Percentiles rank a stretch among this genome's conserved stretches.
Conservation (phyloP, 2,113 vertebrate species). For the Mesoclemmys tuberculata region DNA sequence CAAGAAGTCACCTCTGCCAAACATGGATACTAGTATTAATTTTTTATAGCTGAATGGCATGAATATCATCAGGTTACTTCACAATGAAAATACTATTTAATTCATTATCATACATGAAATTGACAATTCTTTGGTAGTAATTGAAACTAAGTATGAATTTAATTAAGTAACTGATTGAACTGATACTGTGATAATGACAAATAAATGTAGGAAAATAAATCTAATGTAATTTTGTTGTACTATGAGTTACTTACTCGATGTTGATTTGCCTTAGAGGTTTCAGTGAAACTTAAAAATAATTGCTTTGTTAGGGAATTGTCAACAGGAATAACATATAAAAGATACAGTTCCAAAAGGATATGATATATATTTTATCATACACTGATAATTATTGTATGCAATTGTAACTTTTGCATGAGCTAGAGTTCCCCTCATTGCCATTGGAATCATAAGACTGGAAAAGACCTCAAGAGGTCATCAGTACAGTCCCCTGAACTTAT, state of each 20-base stretch:
- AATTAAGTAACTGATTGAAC: slow-evolving; percentile 39
- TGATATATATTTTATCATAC: not conserved
- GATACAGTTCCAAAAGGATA: accelerated
- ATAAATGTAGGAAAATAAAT: slow-evolving; percentile 16
- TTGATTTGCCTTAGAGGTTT: slow-evolving; percentile 7
- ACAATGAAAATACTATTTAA: slow-evolving; percentile 14
- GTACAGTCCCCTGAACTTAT: no score
- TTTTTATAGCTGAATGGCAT: not conserved
- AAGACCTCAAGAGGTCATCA: no score
- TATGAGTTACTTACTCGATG: not conserved
- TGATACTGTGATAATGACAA: slow-evolving; percentile 30
- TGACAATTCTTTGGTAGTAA: not conserved
- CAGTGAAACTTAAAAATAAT: not conserved
- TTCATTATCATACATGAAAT: not conserved
- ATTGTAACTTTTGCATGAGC: no score
- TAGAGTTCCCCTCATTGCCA: no score
- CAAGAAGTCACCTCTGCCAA: not conserved
- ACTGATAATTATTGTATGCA: not conserved
- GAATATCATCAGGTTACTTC: not conserved
- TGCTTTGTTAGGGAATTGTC: not conserved
- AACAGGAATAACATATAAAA: not conserved
- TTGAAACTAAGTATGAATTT: not conserved
- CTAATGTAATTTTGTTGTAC: slow-evolving; percentile 20
- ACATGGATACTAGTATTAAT: not conserved
- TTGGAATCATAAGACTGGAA: no score